phyloP scores from a whole-genome alignment of 2,888 invertebrate genomes.

The Bhutanitis thaidina region DNA sequence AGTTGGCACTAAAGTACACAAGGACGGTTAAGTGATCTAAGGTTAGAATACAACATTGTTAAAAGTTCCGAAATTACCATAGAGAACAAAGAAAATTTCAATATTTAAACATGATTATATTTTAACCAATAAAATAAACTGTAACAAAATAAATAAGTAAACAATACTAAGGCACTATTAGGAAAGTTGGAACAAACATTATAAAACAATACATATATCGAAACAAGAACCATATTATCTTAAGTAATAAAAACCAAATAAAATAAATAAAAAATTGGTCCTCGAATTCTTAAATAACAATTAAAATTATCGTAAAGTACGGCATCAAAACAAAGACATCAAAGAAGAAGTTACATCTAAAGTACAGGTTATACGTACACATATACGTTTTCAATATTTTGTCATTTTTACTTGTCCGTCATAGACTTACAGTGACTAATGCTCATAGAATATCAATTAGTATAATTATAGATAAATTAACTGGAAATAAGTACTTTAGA shows the following conservation, averaged over 20 bases:
- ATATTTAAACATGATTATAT: slow-evolving; percentile 21
- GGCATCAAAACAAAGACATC: neutral
- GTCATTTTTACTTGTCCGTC: slow-evolving; percentile 11
- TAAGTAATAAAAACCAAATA: slow-evolving; percentile 8
- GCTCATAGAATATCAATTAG: slow-evolving; percentile 9
- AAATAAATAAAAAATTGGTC: slow-evolving; percentile 28
- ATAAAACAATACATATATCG: neutral
- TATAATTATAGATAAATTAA: slow-evolving; percentile 26
- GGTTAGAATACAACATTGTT: slow-evolving; percentile 15
- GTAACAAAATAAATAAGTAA: slow-evolving; percentile 23
- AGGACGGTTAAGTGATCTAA: slow-evolving; percentile 32
- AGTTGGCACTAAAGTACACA: slow-evolving; percentile 44
- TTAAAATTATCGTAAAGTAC: neutral
- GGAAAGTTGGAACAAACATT: slow-evolving; percentile 22
- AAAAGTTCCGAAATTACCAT: neutral
- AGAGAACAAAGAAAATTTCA: neutral
- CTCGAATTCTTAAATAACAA: slow-evolving; percentile 24
- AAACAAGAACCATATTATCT: no score
- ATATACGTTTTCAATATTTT: slow-evolving; percentile 18
- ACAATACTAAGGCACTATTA: slow-evolving; percentile 43
- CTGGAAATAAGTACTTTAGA: slow-evolving; percentile 56
- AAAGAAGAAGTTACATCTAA: neutral
- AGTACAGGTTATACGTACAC: slow-evolving; percentile 1
- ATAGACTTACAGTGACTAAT: neutral
- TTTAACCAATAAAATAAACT: slow-evolving; percentile 10